These are phyloP conservation scores for Salvelinus sp. DNA, from an alignment of 2,113 vertebrate genomes.

Conservation along the genomic window DNA sequence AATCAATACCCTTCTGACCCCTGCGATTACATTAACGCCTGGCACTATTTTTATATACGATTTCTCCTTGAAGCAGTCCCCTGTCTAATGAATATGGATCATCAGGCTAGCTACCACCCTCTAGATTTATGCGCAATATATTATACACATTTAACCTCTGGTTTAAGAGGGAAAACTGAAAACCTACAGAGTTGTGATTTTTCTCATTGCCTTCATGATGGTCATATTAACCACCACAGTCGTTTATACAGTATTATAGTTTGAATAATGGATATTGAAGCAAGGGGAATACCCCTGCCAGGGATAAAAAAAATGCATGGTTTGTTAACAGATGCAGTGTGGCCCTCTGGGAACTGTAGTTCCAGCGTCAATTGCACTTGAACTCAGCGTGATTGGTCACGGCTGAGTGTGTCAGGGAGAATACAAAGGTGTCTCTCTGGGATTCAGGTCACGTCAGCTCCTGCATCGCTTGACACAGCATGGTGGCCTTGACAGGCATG, in stretches of 20 bases:
- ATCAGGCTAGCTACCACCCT: background rate
- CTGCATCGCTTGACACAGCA: background rate
- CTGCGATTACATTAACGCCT: constrained; percentile 6
- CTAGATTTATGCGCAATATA: background rate
- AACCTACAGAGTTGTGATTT: too few relatives aligned
- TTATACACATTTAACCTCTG: background rate
- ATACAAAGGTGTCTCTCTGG: constrained; percentile 15
- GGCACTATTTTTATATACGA: background rate
- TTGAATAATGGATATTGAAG: too few relatives aligned
- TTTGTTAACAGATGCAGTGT: background rate
- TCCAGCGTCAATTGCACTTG: constrained; percentile 5
- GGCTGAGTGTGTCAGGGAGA: constrained; percentile 19
- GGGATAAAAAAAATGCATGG: background rate
- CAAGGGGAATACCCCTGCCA: background rate
- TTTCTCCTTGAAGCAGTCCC: constrained; percentile 1
- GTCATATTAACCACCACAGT: too few relatives aligned
- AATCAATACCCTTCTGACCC: constrained; percentile 15
- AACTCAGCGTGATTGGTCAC: constrained; percentile 28
- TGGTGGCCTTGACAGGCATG: background rate
- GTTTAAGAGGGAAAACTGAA: too few relatives aligned
- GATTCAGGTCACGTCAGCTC: constrained; percentile 18
- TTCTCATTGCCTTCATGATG: too few relatives aligned
- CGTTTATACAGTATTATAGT: too few relatives aligned
- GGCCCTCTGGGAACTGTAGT: constrained; percentile 11
- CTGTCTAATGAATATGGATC: background rate